Base-by-base conservation (phyloP, 2,797 vertebrate species). In the Aulostomus chinensis region DNA sequence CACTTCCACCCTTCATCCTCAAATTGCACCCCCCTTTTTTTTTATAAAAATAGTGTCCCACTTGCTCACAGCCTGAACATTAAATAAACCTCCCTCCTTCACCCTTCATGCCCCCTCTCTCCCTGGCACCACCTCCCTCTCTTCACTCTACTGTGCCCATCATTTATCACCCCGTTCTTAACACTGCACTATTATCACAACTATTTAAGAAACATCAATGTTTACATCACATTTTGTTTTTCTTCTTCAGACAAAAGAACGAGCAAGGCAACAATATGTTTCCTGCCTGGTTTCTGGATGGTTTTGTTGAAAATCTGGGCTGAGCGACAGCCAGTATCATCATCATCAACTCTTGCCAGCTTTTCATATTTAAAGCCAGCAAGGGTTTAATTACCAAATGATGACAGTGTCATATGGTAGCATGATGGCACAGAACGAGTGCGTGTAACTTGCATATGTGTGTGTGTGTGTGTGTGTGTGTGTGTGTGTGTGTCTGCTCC, bases 321-420 rank as follows among this genome's bases (percentile, higher is more conserved):
- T 82, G 80, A 86, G 86, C 86, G 84, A 85, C 85, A 90, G 89
- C 76, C 80, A 89, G 87, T 68, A 81, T 88, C 84, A 89, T 86
- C 88, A 83, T 90, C 86, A 86, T 89, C 87, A 86, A 79, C 88
- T 87, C 87, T 77, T 84, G 94, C 94, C 93, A 95, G 93, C 91
- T 95, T 94, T 94, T 92, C 92, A 92, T 94, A 94, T 95, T 95
- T 95, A 95, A 95, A 93, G 89, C 91, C 93, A 92, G 86, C 92
- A 92, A 93, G 93, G 91, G 93, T 95, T 95, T 93, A 92, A 93
- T 93, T 93, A 93, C 94, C 92, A 93, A 96, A 94, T 91, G 90
- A 93, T 91, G 89, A 94, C 92, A 94, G 94, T 94, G 94, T 96
- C 93, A 90, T 93, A 94, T 95, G 93, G 92, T 92, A 92, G 91